Evolutionary conservation across 2,113 vertebrate species (phyloP).

Genomic region (Helogale parvula): DNA sequence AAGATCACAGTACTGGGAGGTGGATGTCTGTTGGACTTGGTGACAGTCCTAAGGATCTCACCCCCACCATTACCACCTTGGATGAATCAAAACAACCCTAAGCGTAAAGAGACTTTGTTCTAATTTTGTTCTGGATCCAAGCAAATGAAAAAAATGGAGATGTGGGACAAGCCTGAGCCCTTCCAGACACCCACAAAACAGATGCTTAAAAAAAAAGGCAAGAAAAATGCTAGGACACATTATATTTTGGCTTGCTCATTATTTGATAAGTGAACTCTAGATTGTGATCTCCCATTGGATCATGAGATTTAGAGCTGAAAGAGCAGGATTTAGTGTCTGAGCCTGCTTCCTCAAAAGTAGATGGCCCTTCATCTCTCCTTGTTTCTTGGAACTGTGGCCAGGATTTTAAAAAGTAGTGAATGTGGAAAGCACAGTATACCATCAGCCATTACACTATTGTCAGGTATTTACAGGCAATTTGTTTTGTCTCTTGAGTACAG

Average conservation of each 20-base stretch:
- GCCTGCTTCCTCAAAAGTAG: constrained; percentile 18
- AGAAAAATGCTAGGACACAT: constrained; percentile 49
- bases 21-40: neutral
- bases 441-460: neutral
- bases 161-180: constrained; percentile 55
- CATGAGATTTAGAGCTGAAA: neutral
- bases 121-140: constrained; percentile 61
- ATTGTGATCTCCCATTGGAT: neutral
- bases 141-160: constrained; percentile 28
- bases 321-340: neutral
- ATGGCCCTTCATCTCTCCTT: neutral
- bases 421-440: neutral
- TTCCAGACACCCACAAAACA: constrained; percentile 75
- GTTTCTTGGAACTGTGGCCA: neutral
- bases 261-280: constrained; percentile 32
- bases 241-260: constrained; percentile 53
- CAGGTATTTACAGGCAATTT: neutral
- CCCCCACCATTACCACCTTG: neutral
- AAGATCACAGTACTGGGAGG: neutral
- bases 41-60: neutral
- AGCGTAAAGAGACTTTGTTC: constrained; percentile 60
- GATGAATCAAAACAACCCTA: constrained; percentile 41
- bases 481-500: neutral
- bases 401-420: neutral
- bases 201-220: constrained; percentile 50